Base-by-base conservation (phyloP, 2,888 invertebrate genomes). In the Leptinotarsa tumamoca region DNA sequence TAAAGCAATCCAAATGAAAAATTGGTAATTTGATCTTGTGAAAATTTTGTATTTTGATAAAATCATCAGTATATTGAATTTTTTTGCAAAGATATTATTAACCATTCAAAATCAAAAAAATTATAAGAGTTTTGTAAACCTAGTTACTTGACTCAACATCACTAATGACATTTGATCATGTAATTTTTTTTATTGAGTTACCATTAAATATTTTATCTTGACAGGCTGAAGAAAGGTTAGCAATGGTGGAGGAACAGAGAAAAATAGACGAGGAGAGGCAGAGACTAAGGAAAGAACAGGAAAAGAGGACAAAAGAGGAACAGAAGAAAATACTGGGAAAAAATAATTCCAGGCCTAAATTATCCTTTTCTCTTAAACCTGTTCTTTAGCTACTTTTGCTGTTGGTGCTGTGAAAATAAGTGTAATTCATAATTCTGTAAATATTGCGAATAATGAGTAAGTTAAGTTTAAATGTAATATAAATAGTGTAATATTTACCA, bases 291-390 rank as follows among this genome's bases (percentile, higher is more conserved):
- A 96, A 96, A 89, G 97, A 98, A 89, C 96, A 97, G 88, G 96
- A 97, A 87, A 96, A 95, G 86, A 93, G 96, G 84, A 92, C 95
- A 77, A 97, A 96, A 90, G 96, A 97, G 89, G 98, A 98, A 89
- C 98, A 98, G 90, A 98, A 97, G 90, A 95, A 97, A 89, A 98
- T 98, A 85, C 91, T 98, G 85, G 98, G 98, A 83, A 98, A 98
- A 92, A 97, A 97, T 89, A 98, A 98, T 91, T 97, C 98, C 77
- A 92, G 98, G 88, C 98, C 98, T 78, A 97, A 97, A 90, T 90
- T 98, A 82, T 98, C 98, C 72, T 98, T 98, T 90, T 93, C 95
- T 71, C 90, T 97, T 82, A 96, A 96, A 89, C 94, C 95, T 82
- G 90, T 90, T 83, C 76, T 80, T 76, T 80, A 80, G 80, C 79